Base-by-base conservation (phyloP, 2,888 invertebrate species). In the Neuroscelio doddi region DNA sequence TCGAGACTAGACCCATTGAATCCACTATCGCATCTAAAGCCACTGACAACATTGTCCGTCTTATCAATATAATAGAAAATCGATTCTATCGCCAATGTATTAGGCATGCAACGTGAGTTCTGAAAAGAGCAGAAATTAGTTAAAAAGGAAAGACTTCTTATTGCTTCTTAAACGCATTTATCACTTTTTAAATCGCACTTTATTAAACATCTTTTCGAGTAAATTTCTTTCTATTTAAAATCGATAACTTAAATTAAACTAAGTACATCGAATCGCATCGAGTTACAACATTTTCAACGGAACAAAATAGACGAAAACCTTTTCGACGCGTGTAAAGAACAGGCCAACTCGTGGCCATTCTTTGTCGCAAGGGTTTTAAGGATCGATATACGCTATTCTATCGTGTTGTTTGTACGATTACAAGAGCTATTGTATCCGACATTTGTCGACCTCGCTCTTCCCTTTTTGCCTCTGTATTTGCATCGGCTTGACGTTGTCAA, bases 401-500 rank as follows among this genome's bases (percentile, higher is more conserved):
- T 29, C 21, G 34, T 34, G 47, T 32, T 41, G 41, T 52, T 59
- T 52, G 59, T 41, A 41, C 32, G 59, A 53, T 39, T 36, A 42
- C 46, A 49, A 49, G 32, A 47, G 36, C 47, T 38, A 53, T 61
- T 61, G 53, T 61, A 21, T 44, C 47, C 29, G 42, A 47, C 46
- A 34, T 51, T 58, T 41, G 58, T 45, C 30, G 50, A 51, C 38
- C 45, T 38, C 44, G 24, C 16, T 50, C 36, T 44, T 58, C 39
- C 17, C n/a, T 57, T 26, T 21, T 50, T 27, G 32, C 27, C 16
- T 46, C 27, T 10, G 46, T 58, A 51, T 51, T 58, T 51, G 58
- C 51, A 51, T 58, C 39, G 51, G 51, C n/a, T 58, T 46, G 45
- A 44, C 36, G 45, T 58, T 51, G 44, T 45, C 58, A 39, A 45